Evolutionary conservation across 2,888 invertebrate genomes (phyloP), one percentile per base, ranked within the genome.

Genomic region (Hyposoter dolosus): DNA sequence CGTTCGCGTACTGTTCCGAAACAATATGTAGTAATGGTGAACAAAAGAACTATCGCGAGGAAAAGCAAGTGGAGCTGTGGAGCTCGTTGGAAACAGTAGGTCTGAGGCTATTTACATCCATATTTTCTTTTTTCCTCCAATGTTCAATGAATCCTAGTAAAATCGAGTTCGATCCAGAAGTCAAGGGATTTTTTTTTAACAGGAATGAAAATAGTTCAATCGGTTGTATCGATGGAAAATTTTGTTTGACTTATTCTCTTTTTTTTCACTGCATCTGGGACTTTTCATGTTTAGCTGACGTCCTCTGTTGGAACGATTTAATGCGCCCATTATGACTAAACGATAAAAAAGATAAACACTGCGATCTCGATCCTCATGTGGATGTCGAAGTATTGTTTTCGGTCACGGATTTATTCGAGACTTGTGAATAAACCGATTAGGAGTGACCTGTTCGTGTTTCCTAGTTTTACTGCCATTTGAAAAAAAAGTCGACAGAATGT

Each of bases 321-420:
- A 50, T 50, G 32, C n/a, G 28, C 10, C n/a, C n/a, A 53, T 72
- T n/a, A 72, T n/a, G 71, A 32, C 47, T 47, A 45, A 50, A 47
- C 47, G 32, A 71, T 71, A 32, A 71, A 50, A 71, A 47, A 17
- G 47, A 71, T 10, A 32, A 47, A 71, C 47, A 47, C 1, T 47
- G 28, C 28, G 2, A 0, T 23, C 32, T 23, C 3, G 19, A 19
- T 6, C n/a, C n/a, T 1, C 10, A 43, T 40, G 32, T n/a, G 50
- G 35, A 28, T 32, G 10, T n/a, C 9, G 17, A 71, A 71, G n/a
- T 0, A 28, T 12, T 32, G n/a, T 47, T 17, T 45, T 50, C 35
- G 50, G 32, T 47, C 10, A 45, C 15, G n/a, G 32, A 71, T 71
- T 50, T 32, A 71, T 32, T 10, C 47, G n/a, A 17, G 5, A 28